These are phyloP conservation scores for Balaenoptera acutorostrata DNA, from an alignment of 2,113 vertebrate species.

Conservation along the genomic window DNA sequence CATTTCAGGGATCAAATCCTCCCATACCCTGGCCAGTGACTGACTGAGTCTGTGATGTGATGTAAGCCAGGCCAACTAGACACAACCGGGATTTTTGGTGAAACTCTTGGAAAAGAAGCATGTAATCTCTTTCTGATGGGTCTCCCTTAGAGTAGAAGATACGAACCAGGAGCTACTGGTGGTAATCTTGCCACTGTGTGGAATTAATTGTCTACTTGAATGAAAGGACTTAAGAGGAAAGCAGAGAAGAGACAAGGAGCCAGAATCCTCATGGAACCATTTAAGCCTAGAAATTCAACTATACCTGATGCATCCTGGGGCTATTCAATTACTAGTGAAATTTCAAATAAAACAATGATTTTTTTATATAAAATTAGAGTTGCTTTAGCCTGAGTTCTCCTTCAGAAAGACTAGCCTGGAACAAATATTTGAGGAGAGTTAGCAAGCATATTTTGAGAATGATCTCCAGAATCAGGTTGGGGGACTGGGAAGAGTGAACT, in stretches of 20 bases:
- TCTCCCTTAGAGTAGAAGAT: not conserved
- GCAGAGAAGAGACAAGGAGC: not conserved
- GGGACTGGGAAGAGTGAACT: fast-evolving
- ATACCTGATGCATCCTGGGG: not conserved
- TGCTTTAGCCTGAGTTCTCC: not conserved
- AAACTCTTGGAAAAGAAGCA: not conserved
- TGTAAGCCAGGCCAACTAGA: not conserved
- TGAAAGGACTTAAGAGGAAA: not conserved
- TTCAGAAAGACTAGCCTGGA: not conserved
- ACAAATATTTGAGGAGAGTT: not conserved
- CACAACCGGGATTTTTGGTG: not conserved
- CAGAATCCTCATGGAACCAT: not conserved
- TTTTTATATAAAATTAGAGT: not conserved
- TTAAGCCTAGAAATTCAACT: not conserved
- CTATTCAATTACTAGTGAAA: not conserved
- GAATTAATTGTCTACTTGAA: not conserved
- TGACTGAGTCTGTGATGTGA: not conserved
- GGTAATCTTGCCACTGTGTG: not conserved
- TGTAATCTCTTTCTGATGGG: not conserved
- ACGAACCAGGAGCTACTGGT: not conserved
- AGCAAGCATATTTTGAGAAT: not conserved
- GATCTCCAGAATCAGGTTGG: not conserved
- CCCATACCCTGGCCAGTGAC: not conserved
- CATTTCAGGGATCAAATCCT: not conserved
- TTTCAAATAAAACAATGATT: not conserved